phyloP scores from a whole-genome alignment of 2,113 vertebrate species.

The Laticauda colubrina region DNA sequence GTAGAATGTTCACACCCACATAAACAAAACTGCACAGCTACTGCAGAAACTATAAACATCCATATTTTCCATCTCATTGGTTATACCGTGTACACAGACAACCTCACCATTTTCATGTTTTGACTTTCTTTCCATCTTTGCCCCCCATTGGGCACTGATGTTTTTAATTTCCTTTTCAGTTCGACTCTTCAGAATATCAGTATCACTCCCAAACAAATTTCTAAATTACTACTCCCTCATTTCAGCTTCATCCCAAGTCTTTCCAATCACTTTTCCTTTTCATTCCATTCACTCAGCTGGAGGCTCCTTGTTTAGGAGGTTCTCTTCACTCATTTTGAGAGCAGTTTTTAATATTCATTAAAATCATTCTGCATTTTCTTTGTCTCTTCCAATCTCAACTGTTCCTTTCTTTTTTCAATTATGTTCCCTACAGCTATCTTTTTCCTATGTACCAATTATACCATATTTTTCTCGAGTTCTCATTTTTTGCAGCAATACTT shows the following conservation, averaged over 20 bases:
- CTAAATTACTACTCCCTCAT: not conserved
- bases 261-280: not conserved
- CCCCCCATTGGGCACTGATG: not conserved
- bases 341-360: not conserved
- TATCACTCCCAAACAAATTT: not conserved
- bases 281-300: not conserved
- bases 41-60: not conserved
- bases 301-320: not conserved
- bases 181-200: not conserved
- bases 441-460: not conserved
- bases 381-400: not conserved
- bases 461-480: not conserved
- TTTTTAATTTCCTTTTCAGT: not conserved
- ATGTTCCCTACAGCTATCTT: not conserved
- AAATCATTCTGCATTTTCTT: not conserved
- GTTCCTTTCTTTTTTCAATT: not conserved
- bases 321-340: not conserved
- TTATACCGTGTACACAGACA: not conserved
- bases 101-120: not conserved
- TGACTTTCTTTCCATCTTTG: not conserved
- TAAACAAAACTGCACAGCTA: not conserved
- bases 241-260: not conserved
- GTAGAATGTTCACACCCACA: not conserved
- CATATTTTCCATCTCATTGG: not conserved
- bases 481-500: not conserved